These are phyloP conservation scores for Neotoma lepida DNA, from an alignment of 2,113 vertebrate species.

Conservation along the genomic window DNA sequence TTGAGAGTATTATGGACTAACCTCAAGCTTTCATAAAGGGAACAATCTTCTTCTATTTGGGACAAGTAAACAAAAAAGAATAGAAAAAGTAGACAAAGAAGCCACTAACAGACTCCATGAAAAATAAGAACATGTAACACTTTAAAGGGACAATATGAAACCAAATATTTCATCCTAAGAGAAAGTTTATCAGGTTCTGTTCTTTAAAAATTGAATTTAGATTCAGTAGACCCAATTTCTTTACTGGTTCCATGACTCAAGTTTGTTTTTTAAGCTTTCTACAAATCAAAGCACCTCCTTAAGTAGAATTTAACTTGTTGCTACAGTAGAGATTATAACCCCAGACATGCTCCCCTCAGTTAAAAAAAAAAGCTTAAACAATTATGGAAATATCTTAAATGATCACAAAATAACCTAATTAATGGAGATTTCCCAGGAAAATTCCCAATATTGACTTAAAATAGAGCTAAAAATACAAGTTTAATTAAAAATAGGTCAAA, in stretches of 20 bases:
- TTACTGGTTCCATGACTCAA: background rate
- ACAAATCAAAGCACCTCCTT: background rate
- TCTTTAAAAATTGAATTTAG: background rate
- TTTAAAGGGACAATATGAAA: conserved; percentile 39
- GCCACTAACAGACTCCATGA: background rate
- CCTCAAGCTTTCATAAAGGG: conserved; percentile 55
- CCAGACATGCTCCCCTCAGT: background rate
- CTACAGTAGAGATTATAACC: background rate
- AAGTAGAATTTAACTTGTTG: background rate
- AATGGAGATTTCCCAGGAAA: background rate
- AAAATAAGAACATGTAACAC: conserved; percentile 35
- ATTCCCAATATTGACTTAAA: conserved; percentile 42
- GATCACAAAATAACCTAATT: background rate
- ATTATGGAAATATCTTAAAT: background rate
- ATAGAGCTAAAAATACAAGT: conserved; percentile 11
- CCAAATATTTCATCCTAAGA: background rate
- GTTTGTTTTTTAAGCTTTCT: background rate
- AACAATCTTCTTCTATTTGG: conserved; percentile 48
- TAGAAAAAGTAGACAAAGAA: conserved; percentile 56
- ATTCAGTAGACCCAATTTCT: conserved; percentile 6
- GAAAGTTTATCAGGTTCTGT: conserved; percentile 20
- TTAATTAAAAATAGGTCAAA: conserved; percentile 45
- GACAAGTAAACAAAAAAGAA: conserved; percentile 54
- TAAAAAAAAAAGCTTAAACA: conserved; percentile 23
- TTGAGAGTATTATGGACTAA: conserved; percentile 29